Conservation (phyloP, 2,888 invertebrate genomes). For the Mantis religiosa region DNA sequence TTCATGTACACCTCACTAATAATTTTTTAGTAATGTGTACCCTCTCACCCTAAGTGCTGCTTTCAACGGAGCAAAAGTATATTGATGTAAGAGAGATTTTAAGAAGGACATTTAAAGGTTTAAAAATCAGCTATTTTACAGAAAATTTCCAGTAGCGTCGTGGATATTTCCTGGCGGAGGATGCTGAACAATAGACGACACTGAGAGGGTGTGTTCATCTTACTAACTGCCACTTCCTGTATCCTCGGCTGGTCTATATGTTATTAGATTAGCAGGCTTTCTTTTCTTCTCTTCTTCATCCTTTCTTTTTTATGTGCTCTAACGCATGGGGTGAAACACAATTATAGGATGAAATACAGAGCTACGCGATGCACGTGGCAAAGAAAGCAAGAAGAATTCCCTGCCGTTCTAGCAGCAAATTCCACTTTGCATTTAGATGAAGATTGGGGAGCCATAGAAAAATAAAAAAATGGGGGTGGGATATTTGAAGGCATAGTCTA, state of each 20-base stretch:
- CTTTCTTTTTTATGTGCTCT: not conserved
- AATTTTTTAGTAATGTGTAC: no score
- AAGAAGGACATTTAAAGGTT: no score
- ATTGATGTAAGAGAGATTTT: no score
- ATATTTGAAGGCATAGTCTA: not conserved
- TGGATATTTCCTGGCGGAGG: no score
- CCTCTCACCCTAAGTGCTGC: no score
- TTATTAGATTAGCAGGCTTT: not conserved
- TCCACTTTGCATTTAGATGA: slow-evolving; percentile 18
- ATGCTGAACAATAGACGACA: not conserved
- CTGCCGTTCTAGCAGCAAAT: not conserved
- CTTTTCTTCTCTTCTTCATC: not conserved
- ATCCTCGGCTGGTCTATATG: not conserved
- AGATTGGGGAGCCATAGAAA: not conserved
- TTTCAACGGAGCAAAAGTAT: no score
- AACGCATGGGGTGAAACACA: not conserved
- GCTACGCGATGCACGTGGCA: not conserved
- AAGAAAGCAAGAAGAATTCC: not conserved
- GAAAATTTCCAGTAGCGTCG: no score
- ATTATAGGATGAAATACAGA: not conserved
- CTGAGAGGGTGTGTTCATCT: not conserved
- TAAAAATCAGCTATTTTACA: no score
- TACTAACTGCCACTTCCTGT: not conserved
- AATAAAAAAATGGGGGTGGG: not conserved
- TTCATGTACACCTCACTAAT: no score